Base-by-base conservation (phyloP, 2,797 vertebrate genomes). In the Halcyon smyrnensis region DNA sequence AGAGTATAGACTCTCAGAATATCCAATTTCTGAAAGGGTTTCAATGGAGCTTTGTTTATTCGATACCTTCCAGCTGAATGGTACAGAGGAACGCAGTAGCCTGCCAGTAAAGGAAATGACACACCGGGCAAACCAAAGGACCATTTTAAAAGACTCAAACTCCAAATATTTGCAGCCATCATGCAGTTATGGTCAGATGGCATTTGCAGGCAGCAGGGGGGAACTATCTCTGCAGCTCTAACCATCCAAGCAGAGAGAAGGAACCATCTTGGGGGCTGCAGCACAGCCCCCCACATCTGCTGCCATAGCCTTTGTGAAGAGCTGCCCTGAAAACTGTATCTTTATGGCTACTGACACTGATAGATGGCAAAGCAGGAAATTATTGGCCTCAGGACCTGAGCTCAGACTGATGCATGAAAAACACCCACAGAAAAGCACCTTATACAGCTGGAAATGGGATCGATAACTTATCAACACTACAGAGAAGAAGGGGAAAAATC, bases 361-460 rank as follows among this genome's bases (percentile, higher is more conserved):
- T 2, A 6, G 84, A 85, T 59, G 82, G 76, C 25, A 93, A 74
- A 85, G 43, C 20, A 68, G 45, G 48, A 88, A 87, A 71, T 78
- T 23, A 50, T 28, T 43, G 24, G 30, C 69, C 88, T 84, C 23
- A 3, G 73, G 83, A 91, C 28, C 77, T 10, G 15, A 84, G 74
- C 65, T 88, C 64, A 84, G 69, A 53, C 41, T 65, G 54, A 81
- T 51, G 37, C 59, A 51, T 65, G 57, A 91, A 90, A 91, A 91
- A 68, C 50, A 71, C 11, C 32, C 46, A 53, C 50, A 91, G 83
- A 93, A 91, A 90, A 91, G 36, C 83, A 88, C 32, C 50, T 78
- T 71, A 54, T 65, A 51, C 54, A 73, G 77, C 77, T 79, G 46
- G 32, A 91, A 88, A 17, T 78, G 73, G 39, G 90, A 97, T 94